These are phyloP conservation scores for Drosophila bocki DNA, from an alignment of 1,140 invertebrate genomes.

Conservation along the genomic window DNA sequence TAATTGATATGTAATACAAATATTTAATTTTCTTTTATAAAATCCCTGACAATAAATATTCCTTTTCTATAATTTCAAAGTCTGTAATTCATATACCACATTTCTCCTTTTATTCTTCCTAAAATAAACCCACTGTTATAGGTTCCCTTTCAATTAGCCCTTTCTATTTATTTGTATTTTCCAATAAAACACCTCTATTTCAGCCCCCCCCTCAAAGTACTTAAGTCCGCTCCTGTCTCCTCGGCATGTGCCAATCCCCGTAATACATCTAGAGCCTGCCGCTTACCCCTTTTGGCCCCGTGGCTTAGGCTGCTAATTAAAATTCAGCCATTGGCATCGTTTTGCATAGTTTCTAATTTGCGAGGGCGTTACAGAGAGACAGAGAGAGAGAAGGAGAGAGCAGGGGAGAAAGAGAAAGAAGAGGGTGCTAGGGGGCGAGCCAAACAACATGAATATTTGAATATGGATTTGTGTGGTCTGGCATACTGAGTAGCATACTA, in stretches of 20 bases:
- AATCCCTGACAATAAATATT: not conserved
- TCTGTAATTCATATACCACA: not conserved
- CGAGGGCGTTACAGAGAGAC: constrained; percentile 24
- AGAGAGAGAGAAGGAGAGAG: not conserved
- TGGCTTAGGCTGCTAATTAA: constrained; percentile 73
- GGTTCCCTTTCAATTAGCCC: not conserved
- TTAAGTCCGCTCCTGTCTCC: constrained; percentile 32
- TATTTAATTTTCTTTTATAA: not conserved
- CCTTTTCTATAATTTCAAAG: not conserved
- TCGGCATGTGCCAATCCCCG: constrained; percentile 51
- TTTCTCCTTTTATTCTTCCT: not conserved
- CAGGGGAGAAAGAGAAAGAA: not conserved
- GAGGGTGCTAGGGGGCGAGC: constrained; percentile 14
- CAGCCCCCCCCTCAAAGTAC: not conserved
- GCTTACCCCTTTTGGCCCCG: constrained; percentile 23
- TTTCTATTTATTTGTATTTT: not conserved
- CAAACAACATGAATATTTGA: constrained; percentile 64
- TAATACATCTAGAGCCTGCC: constrained; percentile 25
- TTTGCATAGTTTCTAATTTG: constrained; percentile 80
- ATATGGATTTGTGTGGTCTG: constrained; percentile 60
- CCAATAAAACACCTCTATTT: not conserved
- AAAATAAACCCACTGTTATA: not conserved
- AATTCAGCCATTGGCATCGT: constrained; percentile 76
- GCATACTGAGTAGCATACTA: constrained; percentile 52
- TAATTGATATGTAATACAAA: too few species aligned